Conservation (phyloP, 2,113 vertebrate genomes). For the Tympanuchus pallidicinctus region DNA sequence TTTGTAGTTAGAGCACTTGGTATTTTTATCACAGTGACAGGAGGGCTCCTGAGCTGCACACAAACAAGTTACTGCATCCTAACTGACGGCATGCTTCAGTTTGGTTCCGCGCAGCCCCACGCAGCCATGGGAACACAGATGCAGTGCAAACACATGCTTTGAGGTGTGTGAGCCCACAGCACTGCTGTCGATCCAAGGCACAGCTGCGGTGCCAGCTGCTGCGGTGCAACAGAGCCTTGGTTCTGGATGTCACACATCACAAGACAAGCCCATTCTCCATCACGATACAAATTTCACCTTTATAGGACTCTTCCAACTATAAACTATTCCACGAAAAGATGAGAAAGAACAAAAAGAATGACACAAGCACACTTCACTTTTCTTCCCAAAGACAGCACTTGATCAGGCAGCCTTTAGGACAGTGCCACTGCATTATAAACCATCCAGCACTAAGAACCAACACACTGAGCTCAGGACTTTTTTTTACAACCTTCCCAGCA, state of each 20-base stretch:
- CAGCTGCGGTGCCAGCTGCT: background rate
- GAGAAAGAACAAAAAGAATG: background rate
- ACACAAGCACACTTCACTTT: background rate
- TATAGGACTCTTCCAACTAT: background rate
- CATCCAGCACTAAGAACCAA: background rate
- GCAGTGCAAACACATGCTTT: background rate
- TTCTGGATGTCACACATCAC: background rate
- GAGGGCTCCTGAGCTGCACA: background rate
- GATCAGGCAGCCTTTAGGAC: background rate
- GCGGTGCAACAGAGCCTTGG: background rate
- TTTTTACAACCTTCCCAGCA: too few relatives aligned
- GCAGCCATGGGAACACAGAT: background rate
- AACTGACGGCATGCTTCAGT: background rate
- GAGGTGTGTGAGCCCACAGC: background rate
- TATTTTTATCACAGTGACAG: background rate
- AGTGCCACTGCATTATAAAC: fast-evolving
- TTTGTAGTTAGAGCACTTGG: background rate
- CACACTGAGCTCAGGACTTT: too few relatives aligned
- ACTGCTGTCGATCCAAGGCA: background rate
- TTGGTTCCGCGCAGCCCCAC: background rate
- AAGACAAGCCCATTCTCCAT: background rate
- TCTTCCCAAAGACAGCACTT: background rate
- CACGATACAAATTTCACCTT: background rate
- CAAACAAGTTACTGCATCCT: background rate
- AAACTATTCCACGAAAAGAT: background rate